These are phyloP conservation scores for Salticus scenicus DNA, from an alignment of 2,888 invertebrate species.

Conservation along the genomic window DNA sequence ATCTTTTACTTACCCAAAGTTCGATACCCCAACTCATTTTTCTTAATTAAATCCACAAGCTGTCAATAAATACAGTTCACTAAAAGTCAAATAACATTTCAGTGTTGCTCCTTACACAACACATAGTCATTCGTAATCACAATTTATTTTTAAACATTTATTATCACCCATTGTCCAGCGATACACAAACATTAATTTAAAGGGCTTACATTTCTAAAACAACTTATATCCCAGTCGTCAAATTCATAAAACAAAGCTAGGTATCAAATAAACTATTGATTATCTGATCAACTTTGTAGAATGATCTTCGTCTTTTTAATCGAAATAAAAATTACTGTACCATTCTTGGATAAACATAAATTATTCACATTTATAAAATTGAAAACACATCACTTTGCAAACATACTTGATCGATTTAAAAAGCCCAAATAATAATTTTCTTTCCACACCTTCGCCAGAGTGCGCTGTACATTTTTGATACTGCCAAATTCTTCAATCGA, in stretches of 20 bases:
- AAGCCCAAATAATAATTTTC: not conserved
- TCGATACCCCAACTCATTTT: slow-evolving; percentile 67
- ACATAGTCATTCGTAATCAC: not conserved
- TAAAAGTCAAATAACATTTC: not conserved
- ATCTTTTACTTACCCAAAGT: slow-evolving; percentile 83
- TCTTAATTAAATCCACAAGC: slow-evolving; percentile 12
- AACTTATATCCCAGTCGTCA: too few relatives aligned
- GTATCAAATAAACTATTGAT: too few relatives aligned
- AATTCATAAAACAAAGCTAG: too few relatives aligned
- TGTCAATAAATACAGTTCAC: not conserved
- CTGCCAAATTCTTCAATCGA: not conserved
- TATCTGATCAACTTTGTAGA: too few relatives aligned
- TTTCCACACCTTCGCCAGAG: slow-evolving; percentile 16
- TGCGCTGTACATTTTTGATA: slow-evolving; percentile 5
- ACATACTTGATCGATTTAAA: slow-evolving; percentile 23
- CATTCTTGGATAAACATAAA: too few relatives aligned
- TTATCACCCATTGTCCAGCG: not conserved
- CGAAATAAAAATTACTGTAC: too few relatives aligned
- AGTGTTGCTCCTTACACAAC: not conserved
- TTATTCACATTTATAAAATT: too few relatives aligned
- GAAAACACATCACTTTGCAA: not conserved
- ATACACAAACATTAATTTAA: not conserved
- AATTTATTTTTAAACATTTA: not conserved
- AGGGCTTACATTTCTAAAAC: too few relatives aligned
- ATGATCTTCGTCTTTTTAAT: too few relatives aligned